Conservation (phyloP, 2,113 vertebrate species). For the Prionailurus viverrinus region DNA sequence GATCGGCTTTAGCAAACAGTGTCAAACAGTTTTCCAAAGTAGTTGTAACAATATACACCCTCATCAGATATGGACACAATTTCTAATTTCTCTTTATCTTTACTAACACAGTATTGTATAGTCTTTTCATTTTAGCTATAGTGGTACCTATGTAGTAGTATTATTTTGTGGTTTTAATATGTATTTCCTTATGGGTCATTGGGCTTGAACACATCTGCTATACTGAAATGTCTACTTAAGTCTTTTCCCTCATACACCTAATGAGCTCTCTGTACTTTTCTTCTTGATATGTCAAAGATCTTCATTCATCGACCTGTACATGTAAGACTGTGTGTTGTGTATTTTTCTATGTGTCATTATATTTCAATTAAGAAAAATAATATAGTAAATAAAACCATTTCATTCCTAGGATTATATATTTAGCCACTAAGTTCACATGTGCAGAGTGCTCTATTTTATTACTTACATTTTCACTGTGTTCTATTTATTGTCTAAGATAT, state of each 20-base stretch:
- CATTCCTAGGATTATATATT: background rate
- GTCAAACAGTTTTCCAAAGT: background rate
- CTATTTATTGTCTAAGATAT: background rate
- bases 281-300: background rate
- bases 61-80: background rate
- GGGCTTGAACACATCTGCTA: background rate
- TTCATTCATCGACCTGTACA: background rate
- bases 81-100: background rate
- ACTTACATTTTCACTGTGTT: background rate
- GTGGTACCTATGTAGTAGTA: background rate
- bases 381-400: background rate
- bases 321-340: background rate
- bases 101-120: background rate
- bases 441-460: background rate
- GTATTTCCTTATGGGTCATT: background rate
- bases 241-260: background rate
- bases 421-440: background rate
- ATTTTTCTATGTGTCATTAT: background rate
- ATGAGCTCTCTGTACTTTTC: background rate
- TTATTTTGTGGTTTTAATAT: background rate
- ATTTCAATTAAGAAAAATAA: conserved; percentile 38
- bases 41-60: background rate
- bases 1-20: background rate
- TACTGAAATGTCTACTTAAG: background rate
- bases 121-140: background rate